Base-by-base conservation (phyloP, 2,888 invertebrate species). In the Ormyrus thymus region DNA sequence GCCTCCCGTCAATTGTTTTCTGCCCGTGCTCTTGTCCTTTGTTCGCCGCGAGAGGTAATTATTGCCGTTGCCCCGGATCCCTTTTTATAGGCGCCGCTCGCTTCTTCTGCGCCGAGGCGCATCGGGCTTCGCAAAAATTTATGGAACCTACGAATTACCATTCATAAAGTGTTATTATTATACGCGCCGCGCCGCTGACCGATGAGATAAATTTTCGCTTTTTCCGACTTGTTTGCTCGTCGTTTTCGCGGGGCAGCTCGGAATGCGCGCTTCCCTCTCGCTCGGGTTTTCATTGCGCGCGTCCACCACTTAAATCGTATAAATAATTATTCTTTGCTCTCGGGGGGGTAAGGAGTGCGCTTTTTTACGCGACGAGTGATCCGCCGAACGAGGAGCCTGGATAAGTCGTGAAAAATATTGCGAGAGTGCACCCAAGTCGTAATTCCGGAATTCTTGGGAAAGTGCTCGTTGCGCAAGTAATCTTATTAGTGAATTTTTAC, bases 131-230 rank as follows among this genome's bases (percentile, higher is more conserved):
- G 2, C 29, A 76, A 77, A 66, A 77, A 53, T 66, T 72, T 72
- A 66, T 66, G 71, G 51, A 46, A 10, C 53, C 1, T 10, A 7
- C 56, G 78, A 62, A 78, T 78, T 68, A 58, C 73, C 68, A 73
- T 78, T 69, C 73, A 9, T 58, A 78, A 73, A 73, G 73, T 55
- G 46, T 29, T 29, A 3, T 74, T 78, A 73, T 78, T 78, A 69
- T 64, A 61, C 55, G 48, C 66, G 43, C 76, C 13, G 45, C 10
- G 2, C 29, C 29, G 29, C 62, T 58, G 56, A 45, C 48, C 78
- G 73, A 72, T 78, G 73, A 72, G 56, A 73, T 64, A 68, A 69
- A 62, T 74, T 78, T 71, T 46, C 43, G n/a, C 43, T 55, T 13
- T 10, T 64, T 65, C 43, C 10, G 56, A 43, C 46, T 11, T 13